phyloP scores from a whole-genome alignment of 2,888 invertebrate species.

The Atrina japonica region DNA sequence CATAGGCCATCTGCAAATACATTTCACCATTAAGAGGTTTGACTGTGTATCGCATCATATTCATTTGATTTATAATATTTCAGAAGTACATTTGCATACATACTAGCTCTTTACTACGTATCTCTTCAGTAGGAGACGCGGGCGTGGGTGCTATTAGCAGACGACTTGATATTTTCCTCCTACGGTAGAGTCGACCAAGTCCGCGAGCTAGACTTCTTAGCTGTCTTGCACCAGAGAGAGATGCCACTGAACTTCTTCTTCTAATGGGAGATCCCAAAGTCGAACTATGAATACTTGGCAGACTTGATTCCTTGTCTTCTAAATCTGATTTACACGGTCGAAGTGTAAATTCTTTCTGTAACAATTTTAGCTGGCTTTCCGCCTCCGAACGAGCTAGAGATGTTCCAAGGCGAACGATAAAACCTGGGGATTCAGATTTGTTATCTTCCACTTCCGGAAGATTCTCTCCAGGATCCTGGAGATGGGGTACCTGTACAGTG shows the following conservation, averaged over 20 bases:
- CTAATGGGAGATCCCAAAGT: slow-evolving; percentile 16
- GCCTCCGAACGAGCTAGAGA: slow-evolving; percentile 47
- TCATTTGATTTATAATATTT: too few species aligned
- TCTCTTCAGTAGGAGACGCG: slow-evolving; percentile 19
- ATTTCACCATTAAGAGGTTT: too few species aligned
- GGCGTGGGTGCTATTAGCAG: not conserved
- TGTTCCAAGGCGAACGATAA: slow-evolving; percentile 58
- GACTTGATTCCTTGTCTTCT: slow-evolving; percentile 12
- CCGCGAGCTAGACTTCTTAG: slow-evolving; percentile 4
- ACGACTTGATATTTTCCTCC: slow-evolving; percentile 4
- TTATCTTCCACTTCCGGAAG: slow-evolving; percentile 29
- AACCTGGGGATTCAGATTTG: slow-evolving; percentile 52
- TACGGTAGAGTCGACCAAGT: slow-evolving; percentile 8
- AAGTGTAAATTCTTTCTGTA: slow-evolving; percentile 30
- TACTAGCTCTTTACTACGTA: not conserved
- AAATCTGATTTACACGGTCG: slow-evolving; percentile 3
- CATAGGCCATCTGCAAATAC: too few species aligned
- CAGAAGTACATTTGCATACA: too few species aligned
- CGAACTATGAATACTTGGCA: slow-evolving; percentile 18
- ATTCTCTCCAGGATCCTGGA: slow-evolving; percentile 55
- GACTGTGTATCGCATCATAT: too few species aligned
- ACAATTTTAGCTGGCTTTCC: slow-evolving; percentile 32
- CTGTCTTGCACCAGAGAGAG: slow-evolving; percentile 6
- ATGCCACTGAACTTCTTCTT: slow-evolving; percentile 27
- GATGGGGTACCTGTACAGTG: slow-evolving; percentile 50